Evolutionary conservation across 2,113 vertebrate genomes (phyloP), one percentile per base, ranked within the genome.

Genomic region (Paramisgurnus dabryanus): DNA sequence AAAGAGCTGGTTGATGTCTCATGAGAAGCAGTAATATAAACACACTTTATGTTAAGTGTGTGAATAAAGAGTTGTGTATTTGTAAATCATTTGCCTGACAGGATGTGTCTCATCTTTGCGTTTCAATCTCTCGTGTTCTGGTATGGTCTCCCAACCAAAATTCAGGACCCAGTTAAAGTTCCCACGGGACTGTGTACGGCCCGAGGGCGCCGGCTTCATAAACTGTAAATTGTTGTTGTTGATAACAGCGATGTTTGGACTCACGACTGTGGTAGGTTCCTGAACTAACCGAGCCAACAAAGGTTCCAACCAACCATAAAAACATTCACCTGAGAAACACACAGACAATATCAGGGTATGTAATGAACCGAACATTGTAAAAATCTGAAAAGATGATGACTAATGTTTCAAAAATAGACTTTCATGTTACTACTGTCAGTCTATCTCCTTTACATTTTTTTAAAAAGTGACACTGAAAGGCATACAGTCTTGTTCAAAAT

Each of bases 291-390:
- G 93, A 4, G 92, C 93, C n/a, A 96, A 83, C 13, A 96, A 93
- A 53, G 96, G 95, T 82, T 96, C 95, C 87, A 97, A 85, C 95
- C 95, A 97, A 10, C 95, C 95, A 0, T 93, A 87, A 83, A 96
- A 96, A 78, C 95, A 96, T 81, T 96, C 95, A 0, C 95, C 95
- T 97, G 68, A 17, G 17, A 40, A 78, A 53, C 49, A 53, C 49
- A 53, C 3, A 66, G 18, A 40, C 67, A 43, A 67, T 41, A 40
- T 27, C 1, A 1, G 63, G 5, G 15, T n/a, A n/a, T n/a, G n/a
- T n/a, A n/a, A n/a, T n/a, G n/a, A n/a, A n/a, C n/a, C n/a, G 1
- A 53, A 12, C 9, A 45, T 8, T 12, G 9, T 11, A 0, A 12
- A 53, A 53, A 53, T 53, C 9, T 13, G 49, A 53, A 53, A 53